Conservation (phyloP, 92 coral and sea anemone genomes). For the Epizoanthus illoricatus region DNA sequence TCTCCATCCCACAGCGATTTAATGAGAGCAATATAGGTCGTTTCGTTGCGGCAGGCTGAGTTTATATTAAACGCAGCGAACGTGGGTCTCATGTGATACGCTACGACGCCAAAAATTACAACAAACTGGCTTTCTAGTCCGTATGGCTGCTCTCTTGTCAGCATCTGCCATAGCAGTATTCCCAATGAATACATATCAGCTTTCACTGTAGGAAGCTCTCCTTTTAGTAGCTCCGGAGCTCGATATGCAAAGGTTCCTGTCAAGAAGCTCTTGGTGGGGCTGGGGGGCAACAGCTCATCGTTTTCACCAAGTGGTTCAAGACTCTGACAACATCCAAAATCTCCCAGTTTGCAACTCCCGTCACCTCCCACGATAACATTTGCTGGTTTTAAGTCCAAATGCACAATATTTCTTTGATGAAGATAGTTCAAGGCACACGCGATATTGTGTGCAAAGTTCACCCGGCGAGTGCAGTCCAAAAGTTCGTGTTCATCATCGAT, state of each 20-base stretch:
- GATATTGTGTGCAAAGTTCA: slow-evolving; percentile 65
- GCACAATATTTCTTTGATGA: slow-evolving; percentile 71
- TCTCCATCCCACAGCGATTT: slow-evolving; percentile 80
- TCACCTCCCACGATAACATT: slow-evolving; percentile 74
- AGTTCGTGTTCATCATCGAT: slow-evolving; percentile 71
- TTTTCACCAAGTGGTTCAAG: slow-evolving; percentile 57
- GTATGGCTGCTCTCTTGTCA: slow-evolving; percentile 86
- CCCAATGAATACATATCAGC: slow-evolving; percentile 95
- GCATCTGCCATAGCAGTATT: slow-evolving; percentile 93
- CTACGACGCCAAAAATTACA: slow-evolving; percentile 94
- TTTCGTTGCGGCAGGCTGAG: slow-evolving; percentile 35
- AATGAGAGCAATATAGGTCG: slow-evolving; percentile 68
- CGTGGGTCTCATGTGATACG: slow-evolving; percentile 83
- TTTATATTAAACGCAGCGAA: slow-evolving; percentile 53
- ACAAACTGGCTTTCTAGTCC: slow-evolving; percentile 89
- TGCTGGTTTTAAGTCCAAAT: slow-evolving; percentile 93
- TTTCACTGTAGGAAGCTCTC: slow-evolving; percentile 76
- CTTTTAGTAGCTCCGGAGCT: slow-evolving; percentile 90
- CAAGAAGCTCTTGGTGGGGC: slow-evolving; percentile 70
- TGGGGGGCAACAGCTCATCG: slow-evolving; percentile 53
- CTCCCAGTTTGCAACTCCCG: slow-evolving; percentile 86
- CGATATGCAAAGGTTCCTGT: slow-evolving; percentile 93
- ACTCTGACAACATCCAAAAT: slow-evolving; percentile 89
- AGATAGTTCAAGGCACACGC: slow-evolving; percentile 77
- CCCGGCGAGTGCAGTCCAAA: slow-evolving; percentile 62